phyloP scores from a whole-genome alignment of 2,797 vertebrate species.

The Lycodopsis pacificus region DNA sequence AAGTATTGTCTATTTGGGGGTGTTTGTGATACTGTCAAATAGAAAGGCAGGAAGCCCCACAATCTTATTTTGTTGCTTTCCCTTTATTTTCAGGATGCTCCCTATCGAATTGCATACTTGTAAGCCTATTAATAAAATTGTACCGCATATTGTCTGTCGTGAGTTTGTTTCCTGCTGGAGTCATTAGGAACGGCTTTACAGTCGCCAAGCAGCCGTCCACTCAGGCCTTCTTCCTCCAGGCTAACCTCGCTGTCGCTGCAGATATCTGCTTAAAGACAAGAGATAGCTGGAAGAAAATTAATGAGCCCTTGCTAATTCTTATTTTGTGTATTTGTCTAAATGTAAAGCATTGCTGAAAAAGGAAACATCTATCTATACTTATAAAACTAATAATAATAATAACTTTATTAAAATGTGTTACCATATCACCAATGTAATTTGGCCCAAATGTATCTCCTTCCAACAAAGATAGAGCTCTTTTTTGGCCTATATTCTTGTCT shows the following conservation, averaged over 20 bases:
- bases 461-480: background rate
- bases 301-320: background rate
- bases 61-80: background rate
- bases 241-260: no score
- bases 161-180: no score
- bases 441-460: background rate
- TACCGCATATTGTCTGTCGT: background rate
- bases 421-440: background rate
- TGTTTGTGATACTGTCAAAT: background rate
- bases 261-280: no score
- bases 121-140: background rate
- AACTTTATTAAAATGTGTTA: background rate
- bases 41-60: background rate
- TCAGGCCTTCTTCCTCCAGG: no score
- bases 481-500: background rate
- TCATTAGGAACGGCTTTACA: no score
- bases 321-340: background rate
- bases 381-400: background rate
- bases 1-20: background rate
- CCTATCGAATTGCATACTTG: background rate
- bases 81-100: background rate
- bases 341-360: background rate
- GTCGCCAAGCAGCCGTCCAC: no score
- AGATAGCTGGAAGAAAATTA: background rate
- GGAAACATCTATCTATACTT: background rate